Evolutionary conservation across 2,797 vertebrate species (phyloP), one percentile per base, ranked within the genome.

Genomic region (Esox lucius): DNA sequence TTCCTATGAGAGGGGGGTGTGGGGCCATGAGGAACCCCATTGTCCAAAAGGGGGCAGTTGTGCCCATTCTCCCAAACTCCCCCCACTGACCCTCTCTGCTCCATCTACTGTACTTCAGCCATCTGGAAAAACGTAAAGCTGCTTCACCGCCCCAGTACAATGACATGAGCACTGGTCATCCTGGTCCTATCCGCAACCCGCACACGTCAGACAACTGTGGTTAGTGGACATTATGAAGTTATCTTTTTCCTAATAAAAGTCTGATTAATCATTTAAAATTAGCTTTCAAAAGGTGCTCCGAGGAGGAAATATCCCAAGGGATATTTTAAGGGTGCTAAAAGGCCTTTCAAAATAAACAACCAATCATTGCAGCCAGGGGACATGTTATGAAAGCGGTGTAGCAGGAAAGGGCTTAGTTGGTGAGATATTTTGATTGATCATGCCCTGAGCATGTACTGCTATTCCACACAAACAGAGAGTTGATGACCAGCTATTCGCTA

Each of bases 51-150:
- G 56, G 56, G 7, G 56, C 56, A 61, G 11, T 61, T 26, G 22
- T 51, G 17, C 56, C 71, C 72, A 59, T 76, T 79, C 24, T 53
- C 15, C 39, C 42, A 31, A 42, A 83, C 84, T 75, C 26, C 0
- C 64, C 17, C 26, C 31, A 17, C 39, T 48, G 19, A 39, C 33
- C 49, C 62, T 42, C 67, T 13, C 56, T 73, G 76, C 70, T 74
- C 75, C 42, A 56, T 78, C 80, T 88, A 87, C 90, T 82, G 88
- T 83, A 87, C 84, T 80, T 77, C 67, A 86, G 68, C 87, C 90
- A 91, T 88, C 84, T 89, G 90, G 88, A 51, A 42, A 53, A 67
- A 51, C 49, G 1, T 28, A 64, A 11, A 53, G 19, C 61, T n/a
- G 33, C 39, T 22, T 16, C 24, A 4, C 56, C n/a, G 22, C 11